Percentiles rank a stretch among this genome's conserved stretches.
Evolutionary conservation across 2,888 invertebrate species (phyloP).

Genomic region (Oligia fasciuncula): DNA sequence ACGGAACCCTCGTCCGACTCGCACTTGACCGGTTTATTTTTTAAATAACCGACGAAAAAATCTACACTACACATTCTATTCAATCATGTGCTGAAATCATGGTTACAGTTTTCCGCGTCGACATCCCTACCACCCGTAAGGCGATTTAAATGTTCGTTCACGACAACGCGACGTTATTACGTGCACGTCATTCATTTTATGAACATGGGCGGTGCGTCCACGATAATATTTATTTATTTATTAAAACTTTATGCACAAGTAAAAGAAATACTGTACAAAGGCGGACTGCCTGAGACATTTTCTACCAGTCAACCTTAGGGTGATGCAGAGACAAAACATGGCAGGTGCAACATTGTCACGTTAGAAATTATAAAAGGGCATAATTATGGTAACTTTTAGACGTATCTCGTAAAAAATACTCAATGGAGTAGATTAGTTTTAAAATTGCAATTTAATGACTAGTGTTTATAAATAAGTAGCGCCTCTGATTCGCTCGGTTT

Average conservation of each 20-base stretch:
- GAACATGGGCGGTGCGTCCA: not conserved
- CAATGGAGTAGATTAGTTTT: not conserved
- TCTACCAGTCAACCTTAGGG: too few species aligned
- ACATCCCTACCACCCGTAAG: not conserved
- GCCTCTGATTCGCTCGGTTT: not conserved
- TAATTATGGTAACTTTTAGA: not conserved
- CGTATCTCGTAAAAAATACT: not conserved
- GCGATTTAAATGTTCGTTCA: not conserved
- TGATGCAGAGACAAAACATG: too few species aligned
- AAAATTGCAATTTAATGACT: constrained; percentile 17
- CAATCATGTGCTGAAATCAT: too few species aligned
- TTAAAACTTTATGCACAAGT: too few species aligned
- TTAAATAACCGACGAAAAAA: too few species aligned
- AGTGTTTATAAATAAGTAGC: not conserved
- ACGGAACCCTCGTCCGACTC: too few species aligned
- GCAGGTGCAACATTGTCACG: not conserved
- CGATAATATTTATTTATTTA: not conserved
- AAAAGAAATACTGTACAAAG: too few species aligned
- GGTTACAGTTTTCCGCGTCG: too few species aligned
- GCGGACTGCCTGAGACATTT: too few species aligned
- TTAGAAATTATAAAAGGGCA: not conserved
- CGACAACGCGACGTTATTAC: not conserved
- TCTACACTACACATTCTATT: too few species aligned
- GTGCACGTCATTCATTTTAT: not conserved
- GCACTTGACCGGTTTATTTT: too few species aligned